Conservation (phyloP, 1,140 invertebrate species). For the Drosophila sturtevanti region DNA sequence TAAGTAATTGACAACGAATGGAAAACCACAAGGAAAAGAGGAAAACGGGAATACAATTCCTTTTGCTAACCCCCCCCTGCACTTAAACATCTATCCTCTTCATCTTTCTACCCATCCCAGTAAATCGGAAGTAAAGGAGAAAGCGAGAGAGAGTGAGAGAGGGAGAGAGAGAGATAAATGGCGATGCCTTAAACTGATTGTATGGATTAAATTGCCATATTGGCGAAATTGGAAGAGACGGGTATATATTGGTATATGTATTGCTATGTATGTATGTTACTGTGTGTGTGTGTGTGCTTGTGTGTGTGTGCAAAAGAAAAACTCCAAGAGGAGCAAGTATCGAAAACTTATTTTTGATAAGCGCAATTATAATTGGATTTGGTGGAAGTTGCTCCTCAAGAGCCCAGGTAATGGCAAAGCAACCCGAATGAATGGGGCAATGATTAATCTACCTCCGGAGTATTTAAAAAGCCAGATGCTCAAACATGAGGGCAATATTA, state of each 20-base stretch:
- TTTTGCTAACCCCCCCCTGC: not conserved
- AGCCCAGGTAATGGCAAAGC: conserved; percentile 18
- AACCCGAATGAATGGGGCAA: conserved; percentile 46
- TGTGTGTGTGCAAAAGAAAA: conserved; percentile 24
- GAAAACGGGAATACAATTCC: conserved; percentile 36
- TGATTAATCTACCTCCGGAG: conserved; percentile 77
- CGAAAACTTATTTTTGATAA: conserved; percentile 82
- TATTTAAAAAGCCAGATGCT: conserved; percentile 72
- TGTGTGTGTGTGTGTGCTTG: conserved; percentile 20
- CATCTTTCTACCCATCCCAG: no score
- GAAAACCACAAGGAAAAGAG: conserved; percentile 54
- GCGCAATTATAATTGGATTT: conserved; percentile 83
- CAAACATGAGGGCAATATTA: not conserved
- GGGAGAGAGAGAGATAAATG: conserved; percentile 65
- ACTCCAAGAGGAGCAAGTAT: conserved; percentile 58
- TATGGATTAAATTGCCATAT: conserved; percentile 82
- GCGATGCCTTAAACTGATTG: conserved; percentile 81
- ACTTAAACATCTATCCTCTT: no score
- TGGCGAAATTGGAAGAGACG: conserved; percentile 76
- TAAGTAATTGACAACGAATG: conserved; percentile 74
- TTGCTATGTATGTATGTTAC: not conserved
- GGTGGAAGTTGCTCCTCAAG: conserved; percentile 61
- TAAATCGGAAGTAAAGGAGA: not conserved
- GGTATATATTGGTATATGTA: not conserved
- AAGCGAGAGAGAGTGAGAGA: conserved; percentile 8